Base-by-base conservation (phyloP, 2,797 vertebrate genomes). In the Cryptoblepharus egeriae region DNA sequence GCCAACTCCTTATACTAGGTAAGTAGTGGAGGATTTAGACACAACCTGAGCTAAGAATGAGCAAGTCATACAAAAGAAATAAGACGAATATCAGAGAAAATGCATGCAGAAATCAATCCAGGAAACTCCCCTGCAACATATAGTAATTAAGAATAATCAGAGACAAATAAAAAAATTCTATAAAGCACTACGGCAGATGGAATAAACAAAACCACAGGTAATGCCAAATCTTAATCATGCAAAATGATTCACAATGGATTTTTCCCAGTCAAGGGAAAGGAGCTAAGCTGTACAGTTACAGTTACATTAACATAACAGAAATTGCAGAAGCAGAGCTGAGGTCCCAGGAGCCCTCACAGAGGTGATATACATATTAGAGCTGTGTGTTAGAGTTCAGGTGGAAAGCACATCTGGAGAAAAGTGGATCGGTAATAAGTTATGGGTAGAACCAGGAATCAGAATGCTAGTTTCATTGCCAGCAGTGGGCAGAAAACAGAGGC, bases 361-460 rank as follows among this genome's bases (percentile, higher is more conserved):
- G 64, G 2, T 15, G 49, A 67, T 45, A 45, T 15, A 32, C 15
- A 65, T 20, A 52, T 70, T 15, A 52, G 68, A 6, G 37, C 0
- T 26, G 20, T 45, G 32, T 35, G n/a, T 68, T 26, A 79, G 52
- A 55, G 39, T 16, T 45, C 22, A 63, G 11, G 10, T 52, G 12
- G 2, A 30, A 64, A 42, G 5, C 67, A 71, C 0, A 0, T 10
- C 10, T 37, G 9, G 2, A 55, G 24, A 71, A 76, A 49, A 58
- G 20, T 0, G 0, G 42, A 3, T 15, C 0, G 0, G 42, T 32
- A 77, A 32, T 0, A 0, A 61, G 68, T 49, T 0, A 7, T 0
- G 0, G 20, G 57, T 71, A 61, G n/a, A 49, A 20, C 26, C 45
- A 61, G 57, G 18, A 67, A 4, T 35, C 0, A 0, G 61, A 26